A percentile compares a stretch with the other conserved stretches of the same genome.
phyloP scores from a whole-genome alignment of 2,797 vertebrate genomes.

The Hyperoplus lanceolatus region DNA sequence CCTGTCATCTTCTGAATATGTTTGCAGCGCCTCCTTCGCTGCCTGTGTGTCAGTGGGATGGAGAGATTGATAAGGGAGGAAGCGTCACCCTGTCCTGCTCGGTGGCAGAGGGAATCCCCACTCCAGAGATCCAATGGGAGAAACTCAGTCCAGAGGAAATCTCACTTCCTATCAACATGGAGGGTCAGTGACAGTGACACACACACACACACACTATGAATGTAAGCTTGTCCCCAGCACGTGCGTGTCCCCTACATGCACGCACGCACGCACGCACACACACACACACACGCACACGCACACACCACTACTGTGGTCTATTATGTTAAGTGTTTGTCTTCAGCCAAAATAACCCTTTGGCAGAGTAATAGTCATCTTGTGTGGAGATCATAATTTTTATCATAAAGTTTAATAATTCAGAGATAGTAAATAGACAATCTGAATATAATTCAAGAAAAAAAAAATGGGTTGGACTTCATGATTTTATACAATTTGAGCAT shows the following conservation, averaged over 20 bases:
- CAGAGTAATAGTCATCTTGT: not conserved
- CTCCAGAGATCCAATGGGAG: conserved; percentile 85
- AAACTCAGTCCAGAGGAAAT: conserved; percentile 82
- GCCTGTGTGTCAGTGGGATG: conserved; percentile 86
- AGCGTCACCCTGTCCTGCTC: conserved; percentile 83
- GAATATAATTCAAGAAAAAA: not conserved
- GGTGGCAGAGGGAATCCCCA: conserved; percentile 81
- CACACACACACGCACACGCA: not conserved
- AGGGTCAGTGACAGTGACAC: conserved; percentile 73
- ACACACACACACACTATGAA: not conserved
- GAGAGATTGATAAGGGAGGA: conserved; percentile 78
- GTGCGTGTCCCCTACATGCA: not conserved
- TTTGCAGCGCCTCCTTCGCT: conserved; percentile 83
- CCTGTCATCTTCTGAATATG: not conserved
- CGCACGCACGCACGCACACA: not conserved
- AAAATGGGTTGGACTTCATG: not conserved
- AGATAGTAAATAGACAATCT: not conserved
- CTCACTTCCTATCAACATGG: conserved; percentile 80
- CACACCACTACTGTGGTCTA: not conserved
- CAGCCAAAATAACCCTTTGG: not conserved
- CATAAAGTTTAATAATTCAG: not conserved
- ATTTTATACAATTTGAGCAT: not conserved
- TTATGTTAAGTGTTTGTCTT: not conserved
- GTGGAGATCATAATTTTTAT: not conserved
- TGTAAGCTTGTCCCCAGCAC: no score